phyloP scores from a whole-genome alignment of 2,888 invertebrate species.

The Drosophila phalerata region DNA sequence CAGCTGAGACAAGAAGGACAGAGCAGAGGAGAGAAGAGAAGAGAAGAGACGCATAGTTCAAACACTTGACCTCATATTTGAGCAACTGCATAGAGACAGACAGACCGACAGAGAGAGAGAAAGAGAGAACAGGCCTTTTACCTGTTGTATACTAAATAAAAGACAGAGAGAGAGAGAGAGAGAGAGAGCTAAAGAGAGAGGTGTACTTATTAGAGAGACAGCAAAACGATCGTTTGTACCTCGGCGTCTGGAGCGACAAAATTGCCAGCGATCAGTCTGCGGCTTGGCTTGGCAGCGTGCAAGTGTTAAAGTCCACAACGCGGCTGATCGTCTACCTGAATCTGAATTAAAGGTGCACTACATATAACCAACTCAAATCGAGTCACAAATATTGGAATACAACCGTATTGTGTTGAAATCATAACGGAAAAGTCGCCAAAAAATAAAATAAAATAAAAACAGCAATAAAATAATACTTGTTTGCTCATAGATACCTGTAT shows the following conservation, averaged over 20 bases:
- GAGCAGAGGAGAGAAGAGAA: background rate
- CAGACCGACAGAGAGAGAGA: no score
- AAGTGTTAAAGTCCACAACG: slow-evolving; percentile 29
- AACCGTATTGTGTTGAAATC: slow-evolving; percentile 24
- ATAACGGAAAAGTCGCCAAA: slow-evolving; percentile 24
- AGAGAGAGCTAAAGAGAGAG: slow-evolving; percentile 22
- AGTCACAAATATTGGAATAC: slow-evolving; percentile 20
- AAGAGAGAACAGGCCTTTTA: slow-evolving; percentile 57
- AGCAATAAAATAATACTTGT: slow-evolving; percentile 18
- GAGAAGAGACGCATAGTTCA: slow-evolving; percentile 61
- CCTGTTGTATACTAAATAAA: slow-evolving; percentile 55
- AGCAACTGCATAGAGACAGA: slow-evolving; percentile 57
- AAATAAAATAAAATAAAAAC: no score
- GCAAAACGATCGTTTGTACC: slow-evolving; percentile 45
- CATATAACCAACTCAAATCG: slow-evolving; percentile 25
- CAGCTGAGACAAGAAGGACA: slow-evolving; percentile 21
- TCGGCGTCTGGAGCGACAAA: slow-evolving; percentile 23
- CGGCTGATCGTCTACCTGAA: slow-evolving; percentile 6
- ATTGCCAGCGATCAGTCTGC: slow-evolving; percentile 62
- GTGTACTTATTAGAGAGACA: slow-evolving; percentile 21
- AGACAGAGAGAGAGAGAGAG: slow-evolving; percentile 18
- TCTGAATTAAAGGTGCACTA: slow-evolving; percentile 24
- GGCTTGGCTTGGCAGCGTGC: slow-evolving; percentile 52
- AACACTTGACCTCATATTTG: slow-evolving; percentile 80
- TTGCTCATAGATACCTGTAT: slow-evolving; percentile 19